A percentile compares a stretch with the other conserved stretches of the same genome.
Conservation (phyloP, 2,888 invertebrate species). For the Cordilura impudica region DNA sequence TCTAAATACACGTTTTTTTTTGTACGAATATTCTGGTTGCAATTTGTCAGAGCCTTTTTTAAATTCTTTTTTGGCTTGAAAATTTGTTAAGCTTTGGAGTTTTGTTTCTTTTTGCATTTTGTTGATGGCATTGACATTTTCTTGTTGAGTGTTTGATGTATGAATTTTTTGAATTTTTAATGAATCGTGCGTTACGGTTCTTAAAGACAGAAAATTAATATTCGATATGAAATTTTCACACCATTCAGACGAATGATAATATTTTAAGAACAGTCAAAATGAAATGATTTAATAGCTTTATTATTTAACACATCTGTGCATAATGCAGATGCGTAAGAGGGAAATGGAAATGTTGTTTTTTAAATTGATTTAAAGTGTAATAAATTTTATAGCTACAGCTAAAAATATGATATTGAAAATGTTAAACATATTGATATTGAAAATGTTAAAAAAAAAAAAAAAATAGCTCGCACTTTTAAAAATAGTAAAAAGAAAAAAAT, state of each 20-base stretch:
- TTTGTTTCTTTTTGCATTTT: conserved; percentile 10
- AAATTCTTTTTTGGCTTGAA: conserved; percentile 7
- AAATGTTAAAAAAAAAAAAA: too few relatives aligned
- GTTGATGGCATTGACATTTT: conserved; percentile 52
- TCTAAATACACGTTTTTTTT: conserved; percentile 44
- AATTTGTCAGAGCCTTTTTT: conserved; percentile 51
- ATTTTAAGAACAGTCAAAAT: conserved; percentile 13
- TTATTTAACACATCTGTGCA: conserved; percentile 36
- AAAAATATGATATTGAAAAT: too few relatives aligned
- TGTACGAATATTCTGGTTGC: conserved; percentile 30
- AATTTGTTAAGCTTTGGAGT: conserved; percentile 28
- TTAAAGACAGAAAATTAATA: conserved; percentile 46
- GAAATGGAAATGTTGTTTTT: conserved; percentile 3
- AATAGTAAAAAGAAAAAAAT: too few relatives aligned
- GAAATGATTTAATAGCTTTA: conserved; percentile 57
- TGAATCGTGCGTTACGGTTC: conserved; percentile 35
- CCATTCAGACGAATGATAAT: conserved; percentile 26
- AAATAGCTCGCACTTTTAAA: too few relatives aligned
- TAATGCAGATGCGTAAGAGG: conserved; percentile 28
- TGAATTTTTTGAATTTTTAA: conserved; percentile 47
- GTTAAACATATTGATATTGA: too few relatives aligned
- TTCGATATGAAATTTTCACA: conserved; percentile 59
- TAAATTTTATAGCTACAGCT: too few relatives aligned
- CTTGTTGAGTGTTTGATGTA: conserved; percentile 30
- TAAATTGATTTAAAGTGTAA: too few relatives aligned